Conservation (phyloP, 2,797 vertebrate genomes). For the Pseudochirops corinnae region DNA sequence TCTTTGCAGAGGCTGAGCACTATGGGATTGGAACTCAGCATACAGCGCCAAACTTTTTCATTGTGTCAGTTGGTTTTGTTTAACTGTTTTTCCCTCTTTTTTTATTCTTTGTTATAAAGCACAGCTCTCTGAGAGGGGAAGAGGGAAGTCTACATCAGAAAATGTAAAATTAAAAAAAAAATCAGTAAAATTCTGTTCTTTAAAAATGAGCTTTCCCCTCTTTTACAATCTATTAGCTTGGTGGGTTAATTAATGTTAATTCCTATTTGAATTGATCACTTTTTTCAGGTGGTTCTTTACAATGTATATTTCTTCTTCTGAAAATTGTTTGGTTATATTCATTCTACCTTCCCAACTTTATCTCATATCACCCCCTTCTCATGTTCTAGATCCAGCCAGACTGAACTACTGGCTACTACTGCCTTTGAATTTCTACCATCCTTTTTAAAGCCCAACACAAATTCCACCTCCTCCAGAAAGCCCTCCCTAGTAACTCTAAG, state of each 20-base stretch:
- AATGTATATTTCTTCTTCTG: background rate
- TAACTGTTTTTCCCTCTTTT: too few relatives aligned
- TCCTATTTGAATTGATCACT: background rate
- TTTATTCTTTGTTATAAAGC: too few relatives aligned
- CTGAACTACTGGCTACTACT: background rate
- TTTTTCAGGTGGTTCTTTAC: background rate
- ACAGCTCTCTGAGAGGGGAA: too few relatives aligned
- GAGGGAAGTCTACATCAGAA: too few relatives aligned
- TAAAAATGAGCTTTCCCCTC: background rate
- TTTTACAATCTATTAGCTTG: background rate
- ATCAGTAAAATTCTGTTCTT: background rate
- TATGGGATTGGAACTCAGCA: too few relatives aligned
- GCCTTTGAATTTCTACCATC: background rate
- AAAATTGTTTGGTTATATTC: background rate
- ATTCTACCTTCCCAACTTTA: background rate
- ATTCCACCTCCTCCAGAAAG: background rate
- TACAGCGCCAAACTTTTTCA: too few relatives aligned
- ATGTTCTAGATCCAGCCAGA: background rate
- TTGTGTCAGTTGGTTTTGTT: too few relatives aligned
- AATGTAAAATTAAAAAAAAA: background rate
- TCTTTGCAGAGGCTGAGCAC: background rate
- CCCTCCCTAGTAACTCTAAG: background rate
- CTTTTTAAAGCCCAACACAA: background rate
- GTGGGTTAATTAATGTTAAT: background rate
- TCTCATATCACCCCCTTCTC: background rate